A percentile compares a stretch with the other conserved stretches of the same genome.
Evolutionary conservation across 2,888 invertebrate genomes (phyloP).

Genomic region (Chironomus tentans): DNA sequence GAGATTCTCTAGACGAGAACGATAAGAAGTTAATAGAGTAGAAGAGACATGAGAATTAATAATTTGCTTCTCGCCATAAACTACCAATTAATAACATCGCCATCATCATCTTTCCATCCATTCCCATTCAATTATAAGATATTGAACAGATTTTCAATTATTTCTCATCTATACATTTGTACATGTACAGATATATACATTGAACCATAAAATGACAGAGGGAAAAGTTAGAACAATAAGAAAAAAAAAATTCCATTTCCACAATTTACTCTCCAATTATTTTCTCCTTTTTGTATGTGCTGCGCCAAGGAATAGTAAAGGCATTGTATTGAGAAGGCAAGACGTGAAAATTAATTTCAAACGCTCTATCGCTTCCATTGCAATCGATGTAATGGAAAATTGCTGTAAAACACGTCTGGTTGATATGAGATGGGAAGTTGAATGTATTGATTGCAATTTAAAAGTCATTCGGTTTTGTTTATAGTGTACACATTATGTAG

Average conservation of each 20-base stretch:
- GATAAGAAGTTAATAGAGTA: too few species aligned
- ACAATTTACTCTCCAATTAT: neutral
- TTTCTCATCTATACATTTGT: neutral
- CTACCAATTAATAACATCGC: neutral
- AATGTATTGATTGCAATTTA: neutral
- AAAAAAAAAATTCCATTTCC: neutral
- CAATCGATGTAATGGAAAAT: neutral
- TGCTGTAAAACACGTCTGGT: neutral
- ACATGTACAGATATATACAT: neutral
- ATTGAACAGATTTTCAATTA: neutral
- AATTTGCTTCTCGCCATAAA: neutral
- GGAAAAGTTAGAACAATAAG: neutral
- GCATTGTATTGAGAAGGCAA: neutral
- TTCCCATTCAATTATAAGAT: neutral
- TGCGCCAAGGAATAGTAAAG: neutral
- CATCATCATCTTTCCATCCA: neutral
- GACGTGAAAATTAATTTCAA: constrained; percentile 1
- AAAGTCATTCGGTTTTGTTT: neutral
- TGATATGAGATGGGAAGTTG: neutral
- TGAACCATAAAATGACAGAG: neutral
- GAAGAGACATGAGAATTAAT: neutral
- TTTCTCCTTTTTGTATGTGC: neutral
- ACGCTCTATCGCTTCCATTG: neutral
- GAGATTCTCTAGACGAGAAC: too few species aligned
- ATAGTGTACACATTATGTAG: neutral